A percentile compares a stretch with the other conserved stretches of the same genome.
phyloP scores from a whole-genome alignment of 1,140 invertebrate species.

The Meteorus sp. region DNA sequence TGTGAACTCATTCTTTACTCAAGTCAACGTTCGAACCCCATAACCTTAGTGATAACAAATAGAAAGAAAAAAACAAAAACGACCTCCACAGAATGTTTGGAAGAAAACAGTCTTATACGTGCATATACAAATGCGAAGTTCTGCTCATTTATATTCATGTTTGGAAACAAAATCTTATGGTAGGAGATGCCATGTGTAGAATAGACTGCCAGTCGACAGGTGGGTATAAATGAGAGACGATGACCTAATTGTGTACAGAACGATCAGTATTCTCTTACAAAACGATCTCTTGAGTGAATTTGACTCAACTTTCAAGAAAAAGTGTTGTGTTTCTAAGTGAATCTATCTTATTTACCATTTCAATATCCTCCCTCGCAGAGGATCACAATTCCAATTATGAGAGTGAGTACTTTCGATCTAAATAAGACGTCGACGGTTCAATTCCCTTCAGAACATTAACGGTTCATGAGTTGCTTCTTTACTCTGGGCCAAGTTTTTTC shows the following conservation, averaged over 20 bases:
- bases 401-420: no score
- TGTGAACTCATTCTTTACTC: no score
- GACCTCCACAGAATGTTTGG: no score
- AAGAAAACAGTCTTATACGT: no score
- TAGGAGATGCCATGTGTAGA: conserved; percentile 31
- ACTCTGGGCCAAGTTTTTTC: no score
- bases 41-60: no score
- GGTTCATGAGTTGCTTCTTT: no score
- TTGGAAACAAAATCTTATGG: conserved; percentile 9
- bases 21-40: no score
- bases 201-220: conserved; percentile 39
- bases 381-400: background rate
- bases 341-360: background rate
- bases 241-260: conserved; percentile 57
- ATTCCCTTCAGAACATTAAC: no score
- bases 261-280: conserved; percentile 45
- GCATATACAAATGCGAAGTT: no score
- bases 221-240: conserved; percentile 57
- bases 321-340: background rate
- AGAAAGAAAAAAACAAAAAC: no score
- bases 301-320: conserved; percentile 6
- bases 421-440: no score
- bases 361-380: background rate
- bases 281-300: conserved; percentile 35
- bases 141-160: background rate